Percentiles rank a stretch among this genome's conserved stretches.
Conservation (phyloP, 2,113 vertebrate species). For the Tympanuchus pallidicinctus region DNA sequence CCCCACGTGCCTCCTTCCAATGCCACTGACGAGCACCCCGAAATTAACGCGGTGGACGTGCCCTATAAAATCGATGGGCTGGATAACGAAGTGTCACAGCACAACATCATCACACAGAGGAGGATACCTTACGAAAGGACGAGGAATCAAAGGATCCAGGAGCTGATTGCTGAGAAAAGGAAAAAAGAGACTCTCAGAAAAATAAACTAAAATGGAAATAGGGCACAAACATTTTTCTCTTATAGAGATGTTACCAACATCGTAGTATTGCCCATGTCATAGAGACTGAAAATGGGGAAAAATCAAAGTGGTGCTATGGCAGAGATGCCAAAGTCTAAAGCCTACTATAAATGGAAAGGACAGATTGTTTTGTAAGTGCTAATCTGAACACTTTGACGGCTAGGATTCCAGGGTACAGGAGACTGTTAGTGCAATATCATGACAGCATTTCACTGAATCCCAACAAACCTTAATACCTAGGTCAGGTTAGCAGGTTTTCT, state of each 20-base stretch:
- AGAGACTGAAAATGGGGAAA: slow-evolving; percentile 29
- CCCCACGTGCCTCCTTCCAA: slow-evolving; percentile 42
- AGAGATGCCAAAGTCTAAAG: slow-evolving; percentile 65
- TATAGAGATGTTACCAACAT: slow-evolving; percentile 81
- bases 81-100: slow-evolving; percentile 84
- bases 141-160: slow-evolving; percentile 94
- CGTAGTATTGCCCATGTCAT: background rate
- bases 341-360: slow-evolving; percentile 47
- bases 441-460: slow-evolving; percentile 14
- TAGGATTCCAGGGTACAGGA: slow-evolving; percentile 41
- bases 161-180: slow-evolving; percentile 91
- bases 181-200: slow-evolving; percentile 85
- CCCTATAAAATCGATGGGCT: slow-evolving; percentile 74
- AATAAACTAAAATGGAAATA: slow-evolving; percentile 80
- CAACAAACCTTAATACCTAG: background rate
- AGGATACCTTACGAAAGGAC: slow-evolving; percentile 87
- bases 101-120: slow-evolving; percentile 87
- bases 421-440: slow-evolving; percentile 62
- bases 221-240: slow-evolving; percentile 78
- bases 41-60: slow-evolving; percentile 87
- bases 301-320: slow-evolving; percentile 65
- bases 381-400: slow-evolving; percentile 28
- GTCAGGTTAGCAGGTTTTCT: slow-evolving; percentile 36
- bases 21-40: slow-evolving; percentile 77
- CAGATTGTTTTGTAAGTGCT: slow-evolving; percentile 48